Evolutionary conservation across 1,140 invertebrate species (phyloP), one percentile per base, ranked within the genome.

Genomic region (Plectrocnemia conspersa): DNA sequence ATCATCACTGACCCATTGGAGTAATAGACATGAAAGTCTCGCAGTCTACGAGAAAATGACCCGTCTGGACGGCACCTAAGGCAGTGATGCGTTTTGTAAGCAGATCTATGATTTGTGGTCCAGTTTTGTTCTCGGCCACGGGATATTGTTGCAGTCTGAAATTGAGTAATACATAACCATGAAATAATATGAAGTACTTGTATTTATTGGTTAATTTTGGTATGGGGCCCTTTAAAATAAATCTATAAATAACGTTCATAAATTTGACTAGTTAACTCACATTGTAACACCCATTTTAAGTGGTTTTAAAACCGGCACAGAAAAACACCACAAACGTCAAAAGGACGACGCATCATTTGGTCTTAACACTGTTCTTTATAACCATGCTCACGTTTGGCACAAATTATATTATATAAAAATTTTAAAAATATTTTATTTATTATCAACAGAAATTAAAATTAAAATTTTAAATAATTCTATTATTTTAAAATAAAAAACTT

Each of bases 31-130:
- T 84, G 64, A 90, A 97, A 10, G 91, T 93, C 69, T 98, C 94
- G 68, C 94, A 97, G 64, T 98, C 93, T 0, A 98, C 91, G 36
- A 89, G 71, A 72, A 95, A 97, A 63, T 90, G 89, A 1, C 93
- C 93, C 62, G 83, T 80, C 70, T 89, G 91, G 1, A 83, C 76
- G 0, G 91, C 93, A 25, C 93, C 93, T 15, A 97, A 74, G 0
- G 88, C 84, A 23, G 87, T 76, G 23, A 97, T 81, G 29, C 91
- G 76, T 72, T 93, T 94, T 1, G 88, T 86, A 6, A 97, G 73
- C 41, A 85, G 78, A 54, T 97, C 93, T 42, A 93, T 88, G 0
- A 86, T 88, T 64, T 87, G 85, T 0, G 88, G 82, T 0, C 90
- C 91, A 23, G 88, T 93, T 63, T 86, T 82, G 50, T 91, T 91